Base-by-base conservation (phyloP, 2,888 invertebrate species). In the Heliconius cydno region DNA sequence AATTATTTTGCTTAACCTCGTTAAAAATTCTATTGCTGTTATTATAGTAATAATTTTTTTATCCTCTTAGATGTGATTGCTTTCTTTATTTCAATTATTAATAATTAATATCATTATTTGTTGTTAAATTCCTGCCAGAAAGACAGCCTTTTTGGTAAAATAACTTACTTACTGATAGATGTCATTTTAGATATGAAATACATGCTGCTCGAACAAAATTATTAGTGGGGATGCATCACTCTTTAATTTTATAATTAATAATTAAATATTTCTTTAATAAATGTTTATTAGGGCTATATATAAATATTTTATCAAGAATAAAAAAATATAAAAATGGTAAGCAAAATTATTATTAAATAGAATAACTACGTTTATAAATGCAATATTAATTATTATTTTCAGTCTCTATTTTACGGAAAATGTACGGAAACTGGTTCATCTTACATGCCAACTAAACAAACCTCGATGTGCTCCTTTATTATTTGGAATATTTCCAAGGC, bases 401-500 rank as follows among this genome's bases (percentile, higher is more conserved):
- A 81, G 82, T 76, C 79, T 73, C 68, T 77, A 73, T 77, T 72
- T 76, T 67, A 78, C 78, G 60, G 77, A 77, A 79, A 74, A 76
- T 41, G 71, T 77, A 75, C 30, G 60, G 77, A 83, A 41, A 78
- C 75, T 78, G 78, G 76, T 78, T 71, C 78, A 65, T 63, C 75
- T 66, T 76, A 77, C 75, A 41, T 80, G 79, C 79, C 81, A 79
- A 84, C 84, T 67, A 85, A 85, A 85, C 60, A 87, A 71, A 80
- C 88, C 12, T 94, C 94, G 22, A 88, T 94, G 86, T 85, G 85
- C 65, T 87, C 90, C 77, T 86, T 94, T 38, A 90, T 94, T 78
- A 76, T 87, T 81, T 94, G 94, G 94, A 94, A 94, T 81, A 86
- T 94, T 81, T 86, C 90, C 4, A 94, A 94, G 86, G 92, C 89